Conservation (phyloP, 23 tunicate genomes). For the Ascidia mentula region DNA sequence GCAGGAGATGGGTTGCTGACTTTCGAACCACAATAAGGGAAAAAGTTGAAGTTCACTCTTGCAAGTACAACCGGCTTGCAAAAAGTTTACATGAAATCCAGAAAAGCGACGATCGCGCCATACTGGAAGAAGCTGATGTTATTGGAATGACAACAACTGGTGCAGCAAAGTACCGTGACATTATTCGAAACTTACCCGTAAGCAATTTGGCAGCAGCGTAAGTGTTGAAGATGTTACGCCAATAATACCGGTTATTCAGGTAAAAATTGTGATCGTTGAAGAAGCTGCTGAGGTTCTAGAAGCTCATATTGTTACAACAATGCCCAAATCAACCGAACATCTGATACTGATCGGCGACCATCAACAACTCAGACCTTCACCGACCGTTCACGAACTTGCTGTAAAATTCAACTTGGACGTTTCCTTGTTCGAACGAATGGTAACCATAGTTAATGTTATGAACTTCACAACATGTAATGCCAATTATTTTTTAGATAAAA, state of each 20-base stretch:
- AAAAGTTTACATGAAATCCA: slow-evolving; percentile 33
- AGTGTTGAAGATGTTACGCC: no score
- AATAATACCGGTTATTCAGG: no score
- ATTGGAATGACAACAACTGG: slow-evolving; percentile 90
- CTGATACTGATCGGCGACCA: slow-evolving; percentile 92
- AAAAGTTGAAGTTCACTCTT: slow-evolving; percentile 3
- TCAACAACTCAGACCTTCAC: slow-evolving; percentile 88
- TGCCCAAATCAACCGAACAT: slow-evolving; percentile 83
- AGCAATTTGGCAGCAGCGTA: no score
- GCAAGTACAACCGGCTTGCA: slow-evolving; percentile 54
- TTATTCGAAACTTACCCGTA: slow-evolving; percentile 47
- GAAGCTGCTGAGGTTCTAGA: slow-evolving; percentile 95
- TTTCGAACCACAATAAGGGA: slow-evolving; percentile 19
- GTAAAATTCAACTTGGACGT: slow-evolving; percentile 63
- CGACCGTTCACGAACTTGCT: slow-evolving; percentile 83
- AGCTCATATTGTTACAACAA: slow-evolving; percentile 86
- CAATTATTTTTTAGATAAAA: slow-evolving; percentile 48
- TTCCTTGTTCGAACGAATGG: slow-evolving; percentile 89
- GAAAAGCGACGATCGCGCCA: slow-evolving; percentile 31
- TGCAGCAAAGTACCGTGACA: slow-evolving; percentile 77
- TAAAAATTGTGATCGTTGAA: slow-evolving; percentile 70
- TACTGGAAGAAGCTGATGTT: slow-evolving; percentile 60
- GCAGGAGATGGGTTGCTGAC: slow-evolving; percentile 64
- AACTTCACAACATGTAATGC: no score
- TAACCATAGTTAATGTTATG: no score